phyloP scores from a whole-genome alignment of 2,888 invertebrate species.

The Macrosoma leucophasiata region DNA sequence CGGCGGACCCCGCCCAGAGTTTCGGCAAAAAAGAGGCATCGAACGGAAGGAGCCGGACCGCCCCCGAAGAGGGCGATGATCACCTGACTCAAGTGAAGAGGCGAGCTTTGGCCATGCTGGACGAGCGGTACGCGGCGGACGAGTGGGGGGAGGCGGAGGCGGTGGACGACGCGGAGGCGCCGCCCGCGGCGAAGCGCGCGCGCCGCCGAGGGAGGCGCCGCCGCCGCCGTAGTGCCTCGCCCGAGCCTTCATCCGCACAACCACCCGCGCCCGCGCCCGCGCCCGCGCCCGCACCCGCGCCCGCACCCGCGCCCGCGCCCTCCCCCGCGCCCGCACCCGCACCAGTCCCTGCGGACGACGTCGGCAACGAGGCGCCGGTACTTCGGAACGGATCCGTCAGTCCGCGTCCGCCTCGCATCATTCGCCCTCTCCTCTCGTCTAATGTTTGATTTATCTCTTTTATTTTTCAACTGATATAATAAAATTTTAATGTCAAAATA shows the following conservation, averaged over 20 bases:
- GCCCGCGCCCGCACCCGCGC: conserved; percentile 8
- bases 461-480: not conserved
- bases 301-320: conserved; percentile 7
- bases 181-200: conserved; percentile 2
- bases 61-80: not conserved
- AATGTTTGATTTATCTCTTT: not conserved
- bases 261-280: conserved; percentile 11
- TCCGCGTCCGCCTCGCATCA: conserved; percentile 6
- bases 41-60: not conserved
- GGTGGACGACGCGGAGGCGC: conserved; percentile 5
- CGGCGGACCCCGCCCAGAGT: too few relatives aligned
- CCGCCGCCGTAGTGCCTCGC: conserved; percentile 28
- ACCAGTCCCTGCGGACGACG: conserved; percentile 9
- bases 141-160: conserved; percentile 2
- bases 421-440: conserved; percentile 6
- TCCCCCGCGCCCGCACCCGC: conserved; percentile 9
- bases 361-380: conserved; percentile 7
- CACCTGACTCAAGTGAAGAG: not conserved
- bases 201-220: conserved; percentile 16
- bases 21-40: too few relatives aligned
- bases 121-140: not conserved
- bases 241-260: conserved; percentile 11
- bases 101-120: not conserved
- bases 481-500: not conserved
- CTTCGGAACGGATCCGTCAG: conserved; percentile 4